Base-by-base conservation (phyloP, 1,140 invertebrate genomes). In the Pogonomyrmex californicus region DNA sequence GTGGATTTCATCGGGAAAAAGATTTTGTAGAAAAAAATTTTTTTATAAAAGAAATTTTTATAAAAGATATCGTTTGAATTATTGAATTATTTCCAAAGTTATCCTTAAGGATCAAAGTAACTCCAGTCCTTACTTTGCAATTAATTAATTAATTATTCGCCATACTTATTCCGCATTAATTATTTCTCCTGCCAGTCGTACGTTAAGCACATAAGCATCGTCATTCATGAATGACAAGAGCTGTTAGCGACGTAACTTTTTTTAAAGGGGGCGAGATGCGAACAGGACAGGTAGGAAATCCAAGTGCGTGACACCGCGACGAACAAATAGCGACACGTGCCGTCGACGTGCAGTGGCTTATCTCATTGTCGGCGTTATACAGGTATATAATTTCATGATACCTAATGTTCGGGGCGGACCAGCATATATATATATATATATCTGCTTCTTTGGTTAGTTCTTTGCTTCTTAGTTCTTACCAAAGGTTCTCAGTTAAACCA, bases 401-500 rank as follows among this genome's bases (percentile, higher is more conserved):
- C 14, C 60, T 60, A 36, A 47, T 30, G 14, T 33, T 60, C 23
- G 66, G 54, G n/a, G 41, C 66, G 66, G 54, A 75, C 12, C 68
- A 60, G 68, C 54, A 36, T 81, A 54, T 58, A 66, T 66, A 71
- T 77, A 12, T 62, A 36, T 81, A 54, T 58, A 66, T 66, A 71
- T 77, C n/a, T 62, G 41, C 56, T 71, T 23, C 56, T 78, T 86
- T 82, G 71, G 86, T 79, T 75, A 82, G 86, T 87, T 90, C n/a
- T 49, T 49, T n/a, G n/a, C n/a, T n/a, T n/a, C n/a, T 79, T 75
- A 82, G 86, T 87, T 90, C n/a, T 49, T 49, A 33, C 23, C 65
- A 41, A 23, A 17, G 4, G 65, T 68, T 76, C 82, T 87, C 90
- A 89, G 76, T 93, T 93, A 89, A 93, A 93, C 85, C 87, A 87